phyloP scores from a whole-genome alignment of 2,113 vertebrate species.

The Caretta caretta region DNA sequence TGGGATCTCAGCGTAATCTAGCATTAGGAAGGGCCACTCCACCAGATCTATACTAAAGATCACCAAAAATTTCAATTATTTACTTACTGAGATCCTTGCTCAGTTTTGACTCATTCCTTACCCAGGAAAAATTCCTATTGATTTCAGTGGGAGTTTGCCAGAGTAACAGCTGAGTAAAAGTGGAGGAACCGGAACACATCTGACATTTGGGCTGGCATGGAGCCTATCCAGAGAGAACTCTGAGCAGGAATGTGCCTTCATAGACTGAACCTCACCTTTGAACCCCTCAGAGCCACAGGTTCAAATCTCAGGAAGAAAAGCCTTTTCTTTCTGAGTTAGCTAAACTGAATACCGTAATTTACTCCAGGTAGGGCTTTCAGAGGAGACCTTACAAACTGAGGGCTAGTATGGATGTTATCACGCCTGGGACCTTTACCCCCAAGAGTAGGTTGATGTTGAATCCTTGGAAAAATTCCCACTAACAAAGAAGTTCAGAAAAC shows the following conservation, averaged over 20 bases:
- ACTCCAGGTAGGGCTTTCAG: background rate
- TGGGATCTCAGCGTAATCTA: background rate
- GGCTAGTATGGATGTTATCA: accelerated
- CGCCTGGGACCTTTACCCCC: background rate
- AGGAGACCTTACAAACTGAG: background rate
- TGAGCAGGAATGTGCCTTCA: accelerated
- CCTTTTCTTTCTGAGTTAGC: background rate
- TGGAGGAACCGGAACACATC: background rate
- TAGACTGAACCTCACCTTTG: background rate
- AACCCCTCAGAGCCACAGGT: accelerated
- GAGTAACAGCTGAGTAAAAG: accelerated
- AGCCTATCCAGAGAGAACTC: background rate
- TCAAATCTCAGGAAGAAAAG: background rate
- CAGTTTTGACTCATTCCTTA: background rate
- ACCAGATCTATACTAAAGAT: background rate
- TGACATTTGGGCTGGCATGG: background rate
- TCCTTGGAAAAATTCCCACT: background rate
- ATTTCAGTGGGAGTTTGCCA: background rate
- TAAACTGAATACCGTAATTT: background rate
- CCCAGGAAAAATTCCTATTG: background rate
- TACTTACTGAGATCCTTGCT: background rate
- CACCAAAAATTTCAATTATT: background rate
- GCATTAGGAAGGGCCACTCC: background rate
- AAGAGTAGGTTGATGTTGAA: background rate
- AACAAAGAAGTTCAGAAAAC: no score